Evolutionary conservation across 2,888 invertebrate genomes (phyloP).

Genomic region (Leptinotarsa peninsularis): DNA sequence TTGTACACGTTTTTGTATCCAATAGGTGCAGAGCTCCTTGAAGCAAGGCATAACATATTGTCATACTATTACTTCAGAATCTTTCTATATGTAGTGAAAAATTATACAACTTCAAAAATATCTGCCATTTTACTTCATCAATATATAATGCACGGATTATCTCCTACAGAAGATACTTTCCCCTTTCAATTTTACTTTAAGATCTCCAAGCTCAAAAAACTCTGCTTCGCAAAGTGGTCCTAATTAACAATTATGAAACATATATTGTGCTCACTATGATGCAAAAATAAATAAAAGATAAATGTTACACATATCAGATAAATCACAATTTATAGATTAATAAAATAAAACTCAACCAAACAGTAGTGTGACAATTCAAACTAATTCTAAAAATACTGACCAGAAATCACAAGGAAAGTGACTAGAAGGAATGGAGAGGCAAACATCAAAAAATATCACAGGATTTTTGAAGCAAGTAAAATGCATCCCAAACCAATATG

Average conservation of each 20-base stretch:
- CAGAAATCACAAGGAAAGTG: conserved; percentile 45
- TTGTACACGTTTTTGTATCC: conserved; percentile 19
- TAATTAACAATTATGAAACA: conserved; percentile 6
- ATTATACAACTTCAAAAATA: background rate
- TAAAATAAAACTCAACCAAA: conserved; percentile 66
- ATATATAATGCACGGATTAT: background rate
- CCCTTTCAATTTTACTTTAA: background rate
- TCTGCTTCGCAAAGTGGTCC: conserved; percentile 12
- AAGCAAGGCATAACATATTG: conserved; percentile 19
- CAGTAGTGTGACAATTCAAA: conserved; percentile 64
- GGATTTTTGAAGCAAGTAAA: background rate
- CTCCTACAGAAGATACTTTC: background rate
- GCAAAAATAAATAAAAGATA: conserved; percentile 33
- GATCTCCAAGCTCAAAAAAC: conserved; percentile 12
- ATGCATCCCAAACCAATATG: background rate
- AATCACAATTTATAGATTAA: conserved; percentile 39
- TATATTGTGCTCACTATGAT: conserved; percentile 41
- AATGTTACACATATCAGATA: conserved; percentile 24
- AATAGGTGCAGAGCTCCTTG: conserved; percentile 23
- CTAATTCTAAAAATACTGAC: conserved; percentile 44
- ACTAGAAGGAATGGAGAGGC: conserved; percentile 22
- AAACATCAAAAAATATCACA: conserved; percentile 21
- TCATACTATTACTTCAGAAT: conserved; percentile 3
- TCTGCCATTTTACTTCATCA: background rate
- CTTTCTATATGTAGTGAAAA: background rate